Percentiles rank a stretch among this genome's conserved stretches.
Conservation (phyloP, 2,113 vertebrate species). For the Psilopogon haemacephalus region DNA sequence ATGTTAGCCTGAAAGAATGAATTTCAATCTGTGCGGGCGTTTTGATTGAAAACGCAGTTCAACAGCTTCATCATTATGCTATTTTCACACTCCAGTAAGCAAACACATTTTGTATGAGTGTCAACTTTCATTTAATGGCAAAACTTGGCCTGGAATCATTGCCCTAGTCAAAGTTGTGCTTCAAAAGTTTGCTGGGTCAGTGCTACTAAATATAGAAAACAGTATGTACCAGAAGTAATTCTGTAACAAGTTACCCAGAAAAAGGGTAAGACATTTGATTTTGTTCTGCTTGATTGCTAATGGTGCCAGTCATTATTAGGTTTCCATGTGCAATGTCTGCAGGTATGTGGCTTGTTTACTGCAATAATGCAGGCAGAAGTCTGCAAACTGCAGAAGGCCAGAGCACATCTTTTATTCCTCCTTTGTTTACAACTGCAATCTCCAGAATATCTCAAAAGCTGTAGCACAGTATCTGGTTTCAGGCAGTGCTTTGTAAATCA, state of each 20-base stretch:
- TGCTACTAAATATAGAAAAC: neutral
- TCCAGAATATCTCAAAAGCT: neutral
- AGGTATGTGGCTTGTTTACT: neutral
- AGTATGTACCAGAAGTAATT: neutral
- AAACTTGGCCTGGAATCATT: neutral
- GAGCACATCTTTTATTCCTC: neutral
- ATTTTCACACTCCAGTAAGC: slow-evolving; percentile 19
- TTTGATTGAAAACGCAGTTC: neutral
- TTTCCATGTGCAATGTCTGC: neutral
- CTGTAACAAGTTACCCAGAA: neutral
- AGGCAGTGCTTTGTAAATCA: slow-evolving; percentile 13
- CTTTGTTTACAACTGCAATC: neutral
- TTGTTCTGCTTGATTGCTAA: neutral
- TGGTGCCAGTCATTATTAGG: neutral
- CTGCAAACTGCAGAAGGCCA: neutral
- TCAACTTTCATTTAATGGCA: neutral
- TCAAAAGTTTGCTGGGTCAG: neutral
- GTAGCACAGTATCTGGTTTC: neutral
- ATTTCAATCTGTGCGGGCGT: neutral
- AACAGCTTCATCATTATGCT: neutral
- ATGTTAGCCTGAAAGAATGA: neutral
- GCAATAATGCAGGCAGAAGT: neutral
- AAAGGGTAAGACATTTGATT: neutral
- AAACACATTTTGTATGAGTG: neutral
- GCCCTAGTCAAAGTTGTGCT: neutral